These are phyloP conservation scores for Fragum whitleyi DNA, from an alignment of 2,888 invertebrate species.

Conservation along the genomic window DNA sequence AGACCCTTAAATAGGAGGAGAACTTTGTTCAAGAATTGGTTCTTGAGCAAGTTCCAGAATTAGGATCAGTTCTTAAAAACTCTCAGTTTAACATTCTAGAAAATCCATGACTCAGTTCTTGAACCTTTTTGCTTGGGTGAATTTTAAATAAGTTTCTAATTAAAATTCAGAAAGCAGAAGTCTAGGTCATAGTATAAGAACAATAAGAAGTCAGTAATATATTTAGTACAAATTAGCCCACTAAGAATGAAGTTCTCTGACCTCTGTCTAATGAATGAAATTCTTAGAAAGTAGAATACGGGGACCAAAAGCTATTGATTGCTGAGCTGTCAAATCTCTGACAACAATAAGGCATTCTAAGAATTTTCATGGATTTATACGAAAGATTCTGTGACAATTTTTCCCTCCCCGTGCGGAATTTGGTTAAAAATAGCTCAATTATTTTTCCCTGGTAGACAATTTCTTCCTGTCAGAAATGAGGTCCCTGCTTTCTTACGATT, in stretches of 20 bases:
- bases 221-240: not conserved
- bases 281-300: not conserved
- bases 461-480: slow-evolving; percentile 17
- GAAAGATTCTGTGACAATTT: slow-evolving; percentile 6
- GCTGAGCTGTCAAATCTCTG: slow-evolving; percentile 7
- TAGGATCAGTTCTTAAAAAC: too few species aligned
- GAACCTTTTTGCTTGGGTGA: too few species aligned
- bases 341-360: not conserved
- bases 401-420: not conserved
- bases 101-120: too few species aligned
- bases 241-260: not conserved
- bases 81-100: too few species aligned
- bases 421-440: slow-evolving; percentile 25
- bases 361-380: slow-evolving; percentile 19
- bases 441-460: not conserved
- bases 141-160: too few species aligned
- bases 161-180: too few species aligned
- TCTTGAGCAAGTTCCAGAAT: too few species aligned
- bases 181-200: too few species aligned
- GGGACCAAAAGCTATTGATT: slow-evolving; percentile 2
- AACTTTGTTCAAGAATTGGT: too few species aligned
- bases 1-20: too few species aligned
- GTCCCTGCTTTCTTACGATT: slow-evolving; percentile 2
- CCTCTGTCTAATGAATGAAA: not conserved
- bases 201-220: too few species aligned